Evolutionary conservation across 1,140 invertebrate species (phyloP), one percentile per base, ranked within the genome.

Genomic region (Subanguina moxae): DNA sequence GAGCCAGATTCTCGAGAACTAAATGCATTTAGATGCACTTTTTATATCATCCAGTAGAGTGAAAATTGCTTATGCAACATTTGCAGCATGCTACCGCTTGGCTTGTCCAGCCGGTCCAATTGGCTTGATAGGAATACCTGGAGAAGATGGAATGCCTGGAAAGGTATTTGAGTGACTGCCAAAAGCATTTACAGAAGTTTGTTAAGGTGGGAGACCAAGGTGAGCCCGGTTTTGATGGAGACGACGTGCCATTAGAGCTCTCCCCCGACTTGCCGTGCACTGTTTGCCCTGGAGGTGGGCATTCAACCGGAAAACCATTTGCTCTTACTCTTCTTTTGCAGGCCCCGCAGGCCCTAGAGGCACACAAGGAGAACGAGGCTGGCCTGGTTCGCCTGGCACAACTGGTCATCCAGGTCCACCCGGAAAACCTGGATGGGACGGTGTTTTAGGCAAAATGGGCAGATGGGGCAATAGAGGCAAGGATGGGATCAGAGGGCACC

Each of bases 101-200:
- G 48, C 48, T 8, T 52, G 48, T 52, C n/a, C 48, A 52, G n/a
- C 48, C 3, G 48, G 48, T 5, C 48, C 48, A 52, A 52, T 52
- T 15, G 48, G 48, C 8, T 52, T 52, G 48, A 25, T 52, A 7
- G 48, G 48, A 52, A 21, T 52, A 15, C n/a, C 48, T 21, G 48
- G 48, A 19, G 48, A 52, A 7, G 48, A 52, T 52, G 48, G 48
- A 3, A 52, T 52, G 3, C 48, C 48, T 8, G 48, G 48, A 19
- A 52, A 52, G 23, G 32, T 38, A 38, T 38, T 38, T 11, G 3
- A 38, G 11, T 5, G 3, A 38, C n/a, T 5, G 32, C 32, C 3
- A 38, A 38, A 38, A 38, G 11, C 11, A 38, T 5, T 38, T 38
- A 38, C 32, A 38, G 11, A 38, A 38, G 11, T 38, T 38, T 38